Conservation (phyloP, 64 coral and sea anemone species). For the Hydrozoanthus tunicans region DNA sequence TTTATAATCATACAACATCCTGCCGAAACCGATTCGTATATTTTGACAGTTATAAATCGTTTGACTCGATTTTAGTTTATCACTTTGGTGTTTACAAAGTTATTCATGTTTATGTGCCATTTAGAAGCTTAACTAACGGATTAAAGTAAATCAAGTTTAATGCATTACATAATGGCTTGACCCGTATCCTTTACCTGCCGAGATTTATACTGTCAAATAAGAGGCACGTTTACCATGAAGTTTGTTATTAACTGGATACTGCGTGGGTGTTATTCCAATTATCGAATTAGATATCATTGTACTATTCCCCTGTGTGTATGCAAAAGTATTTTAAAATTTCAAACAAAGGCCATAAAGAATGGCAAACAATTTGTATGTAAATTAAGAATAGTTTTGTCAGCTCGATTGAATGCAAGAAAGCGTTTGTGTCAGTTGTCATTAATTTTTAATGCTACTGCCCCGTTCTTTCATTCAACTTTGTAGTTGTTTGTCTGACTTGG, state of each 20-base stretch:
- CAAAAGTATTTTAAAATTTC: constrained; percentile 5
- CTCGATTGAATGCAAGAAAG: constrained; percentile 30
- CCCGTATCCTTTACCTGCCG: too few species aligned
- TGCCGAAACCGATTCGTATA: too few species aligned
- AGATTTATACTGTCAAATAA: not conserved
- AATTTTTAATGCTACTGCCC: constrained; percentile 28
- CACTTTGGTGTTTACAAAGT: too few species aligned
- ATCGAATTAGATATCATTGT: not conserved
- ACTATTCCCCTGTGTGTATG: not conserved
- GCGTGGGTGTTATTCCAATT: too few species aligned
- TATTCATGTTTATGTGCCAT: not conserved
- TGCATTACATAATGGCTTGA: too few species aligned
- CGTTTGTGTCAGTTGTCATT: not conserved
- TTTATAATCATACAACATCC: too few species aligned
- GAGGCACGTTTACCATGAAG: not conserved
- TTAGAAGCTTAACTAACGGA: not conserved
- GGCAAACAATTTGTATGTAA: constrained; percentile 35
- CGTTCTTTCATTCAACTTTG: not conserved
- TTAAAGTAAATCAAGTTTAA: not conserved
- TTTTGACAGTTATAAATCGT: too few species aligned
- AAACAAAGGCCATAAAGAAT: constrained; percentile 7
- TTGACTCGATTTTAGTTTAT: too few species aligned
- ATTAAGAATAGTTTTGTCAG: constrained; percentile 39
- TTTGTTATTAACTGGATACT: not conserved
- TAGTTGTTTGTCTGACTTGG: not conserved